A percentile compares a stretch with the other conserved stretches of the same genome.
Conservation (phyloP, 2,113 vertebrate genomes). For the Struthidea cinerea region DNA sequence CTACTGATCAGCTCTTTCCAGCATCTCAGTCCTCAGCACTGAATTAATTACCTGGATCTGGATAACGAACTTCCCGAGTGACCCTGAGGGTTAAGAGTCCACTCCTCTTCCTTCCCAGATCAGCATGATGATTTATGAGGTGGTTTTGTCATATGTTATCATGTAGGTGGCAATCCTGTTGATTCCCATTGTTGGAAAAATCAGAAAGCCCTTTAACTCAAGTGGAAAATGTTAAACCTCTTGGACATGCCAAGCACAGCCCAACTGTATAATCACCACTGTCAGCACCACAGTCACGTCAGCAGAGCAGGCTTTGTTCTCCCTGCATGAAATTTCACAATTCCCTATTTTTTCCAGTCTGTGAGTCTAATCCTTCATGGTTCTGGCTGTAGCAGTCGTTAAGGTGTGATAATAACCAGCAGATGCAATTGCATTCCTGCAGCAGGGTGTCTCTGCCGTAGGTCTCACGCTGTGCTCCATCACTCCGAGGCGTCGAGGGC, state of each 20-base stretch:
- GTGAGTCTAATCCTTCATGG: not conserved
- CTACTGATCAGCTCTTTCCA: not conserved
- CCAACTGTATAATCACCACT: not conserved
- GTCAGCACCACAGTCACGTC: not conserved
- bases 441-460: not conserved
- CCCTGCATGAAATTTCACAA: not conserved
- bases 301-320: not conserved
- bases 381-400: not conserved
- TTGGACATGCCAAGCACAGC: not conserved
- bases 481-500: not conserved
- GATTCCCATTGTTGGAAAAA: not conserved
- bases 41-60: not conserved
- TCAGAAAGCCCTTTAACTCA: not conserved
- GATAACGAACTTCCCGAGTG: not conserved
- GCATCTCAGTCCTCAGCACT: not conserved
- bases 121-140: not conserved
- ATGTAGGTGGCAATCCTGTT: not conserved
- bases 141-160: not conserved
- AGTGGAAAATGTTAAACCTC: not conserved
- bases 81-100: not conserved
- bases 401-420: not conserved
- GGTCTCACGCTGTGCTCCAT: not conserved
- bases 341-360: not conserved
- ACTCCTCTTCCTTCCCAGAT: not conserved
- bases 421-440: not conserved